Percentiles rank a stretch among this genome's conserved stretches.
Evolutionary conservation across 2,888 invertebrate species (phyloP).

Genomic region (Hirudinaria manillensis): DNA sequence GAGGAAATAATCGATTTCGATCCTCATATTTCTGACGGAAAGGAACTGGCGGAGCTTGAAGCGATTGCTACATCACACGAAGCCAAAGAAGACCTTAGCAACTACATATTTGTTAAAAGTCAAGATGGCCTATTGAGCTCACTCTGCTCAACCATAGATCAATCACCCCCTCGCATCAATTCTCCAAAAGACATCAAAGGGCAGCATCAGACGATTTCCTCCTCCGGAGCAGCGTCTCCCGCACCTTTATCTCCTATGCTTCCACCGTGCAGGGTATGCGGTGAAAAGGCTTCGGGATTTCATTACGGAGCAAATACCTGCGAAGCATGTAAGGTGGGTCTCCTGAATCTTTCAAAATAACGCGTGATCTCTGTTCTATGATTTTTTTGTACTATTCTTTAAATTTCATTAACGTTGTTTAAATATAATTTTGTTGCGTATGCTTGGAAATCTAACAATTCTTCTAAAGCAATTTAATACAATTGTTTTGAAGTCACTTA

Average conservation of each 20-base stretch:
- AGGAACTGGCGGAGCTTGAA: neutral
- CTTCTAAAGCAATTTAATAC: too few relatives aligned
- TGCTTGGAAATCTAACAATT: too few relatives aligned
- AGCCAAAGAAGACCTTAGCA: too few relatives aligned
- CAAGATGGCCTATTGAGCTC: neutral
- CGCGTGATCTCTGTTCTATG: too few relatives aligned
- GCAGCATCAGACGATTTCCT: neutral
- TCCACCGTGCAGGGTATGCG: conserved; percentile 49
- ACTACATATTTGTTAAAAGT: too few relatives aligned
- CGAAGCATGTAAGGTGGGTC: conserved; percentile 47
- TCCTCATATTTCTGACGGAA: neutral
- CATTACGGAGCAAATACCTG: conserved; percentile 50
- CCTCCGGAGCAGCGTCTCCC: neutral
- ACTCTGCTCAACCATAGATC: neutral
- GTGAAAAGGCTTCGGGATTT: conserved; percentile 48
- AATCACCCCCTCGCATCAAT: neutral
- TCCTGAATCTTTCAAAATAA: too few relatives aligned
- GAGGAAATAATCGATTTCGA: neutral
- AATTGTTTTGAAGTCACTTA: too few relatives aligned
- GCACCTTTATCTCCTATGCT: conserved; percentile 35
- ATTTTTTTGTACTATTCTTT: too few relatives aligned
- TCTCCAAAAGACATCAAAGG: neutral
- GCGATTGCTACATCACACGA: too few relatives aligned
- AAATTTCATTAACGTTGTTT: too few relatives aligned
- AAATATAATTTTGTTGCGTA: too few relatives aligned